phyloP scores from a whole-genome alignment of 1,140 invertebrate species.

The Drosophila triauraria region DNA sequence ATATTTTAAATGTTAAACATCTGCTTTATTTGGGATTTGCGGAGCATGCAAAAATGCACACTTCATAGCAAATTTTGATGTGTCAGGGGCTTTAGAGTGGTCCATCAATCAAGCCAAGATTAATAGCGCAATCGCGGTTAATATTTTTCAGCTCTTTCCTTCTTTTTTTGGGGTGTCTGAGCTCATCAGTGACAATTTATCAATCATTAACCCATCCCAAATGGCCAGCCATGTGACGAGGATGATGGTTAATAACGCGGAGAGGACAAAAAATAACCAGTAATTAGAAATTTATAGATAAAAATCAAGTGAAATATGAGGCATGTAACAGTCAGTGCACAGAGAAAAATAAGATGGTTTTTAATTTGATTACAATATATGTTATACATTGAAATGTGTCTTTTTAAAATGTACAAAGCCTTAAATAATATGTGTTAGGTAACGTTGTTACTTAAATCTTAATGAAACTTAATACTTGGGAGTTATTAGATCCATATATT shows the following conservation, averaged over 20 bases:
- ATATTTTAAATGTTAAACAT: conserved; percentile 24
- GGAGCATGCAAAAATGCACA: conserved; percentile 1
- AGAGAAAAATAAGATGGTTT: neutral
- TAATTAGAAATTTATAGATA: conserved; percentile 73
- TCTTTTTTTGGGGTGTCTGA: conserved; percentile 11
- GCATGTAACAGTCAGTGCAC: neutral
- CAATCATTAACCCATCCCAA: conserved; percentile 54
- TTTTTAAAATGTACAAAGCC: no score
- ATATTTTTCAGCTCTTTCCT: conserved; percentile 4
- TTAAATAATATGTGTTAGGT: no score
- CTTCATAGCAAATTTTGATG: conserved; percentile 19
- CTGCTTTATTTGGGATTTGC: conserved; percentile 7
- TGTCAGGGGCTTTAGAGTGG: conserved; percentile 15
- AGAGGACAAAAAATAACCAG: conserved; percentile 28
- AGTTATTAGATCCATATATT: no score
- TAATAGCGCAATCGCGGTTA: conserved; percentile 47
- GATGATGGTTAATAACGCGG: conserved; percentile 17
- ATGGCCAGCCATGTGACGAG: conserved; percentile 39
- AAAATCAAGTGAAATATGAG: conserved; percentile 46
- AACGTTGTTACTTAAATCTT: no score
- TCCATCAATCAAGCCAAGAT: conserved; percentile 53
- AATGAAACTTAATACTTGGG: no score
- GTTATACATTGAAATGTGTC: neutral
- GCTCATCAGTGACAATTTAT: conserved; percentile 47
- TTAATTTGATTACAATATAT: no score